Evolutionary conservation across 2,113 vertebrate genomes (phyloP).

Genomic region (Eulemur rufifrons): DNA sequence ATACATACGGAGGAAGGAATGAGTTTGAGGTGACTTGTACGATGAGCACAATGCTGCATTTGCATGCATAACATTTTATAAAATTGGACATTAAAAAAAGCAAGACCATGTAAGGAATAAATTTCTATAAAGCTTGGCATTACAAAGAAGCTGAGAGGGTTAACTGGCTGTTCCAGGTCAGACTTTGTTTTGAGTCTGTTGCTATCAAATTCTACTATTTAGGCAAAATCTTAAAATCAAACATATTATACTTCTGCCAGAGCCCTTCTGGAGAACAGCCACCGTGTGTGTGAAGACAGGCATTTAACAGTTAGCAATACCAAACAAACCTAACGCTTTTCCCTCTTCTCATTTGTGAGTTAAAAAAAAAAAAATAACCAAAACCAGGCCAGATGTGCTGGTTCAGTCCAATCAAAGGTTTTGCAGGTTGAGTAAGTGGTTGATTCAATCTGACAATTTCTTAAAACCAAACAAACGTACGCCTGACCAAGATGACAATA

Average conservation of each 20-base stretch:
- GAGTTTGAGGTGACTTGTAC: constrained; percentile 38
- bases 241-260: neutral
- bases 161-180: constrained; percentile 52
- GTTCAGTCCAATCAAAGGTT: constrained; percentile 36
- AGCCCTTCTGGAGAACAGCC: constrained; percentile 20
- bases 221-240: constrained; percentile 51
- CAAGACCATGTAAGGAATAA: constrained; percentile 60
- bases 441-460: constrained; percentile 42
- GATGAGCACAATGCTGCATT: constrained; percentile 38
- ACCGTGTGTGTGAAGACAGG: neutral
- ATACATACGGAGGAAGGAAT: constrained; percentile 32
- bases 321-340: neutral
- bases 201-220: constrained; percentile 48
- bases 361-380: neutral
- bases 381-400: constrained; percentile 1
- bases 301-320: neutral
- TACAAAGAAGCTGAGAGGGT: constrained; percentile 46
- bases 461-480: neutral
- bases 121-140: constrained; percentile 63
- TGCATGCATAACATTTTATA: constrained; percentile 72
- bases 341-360: constrained; percentile 14
- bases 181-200: constrained; percentile 48
- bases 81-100: constrained; percentile 67
- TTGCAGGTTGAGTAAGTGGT: constrained; percentile 17
- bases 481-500: neutral